Evolutionary conservation across 2,888 invertebrate species (phyloP).

Genomic region (Ferdinandea cuprea): DNA sequence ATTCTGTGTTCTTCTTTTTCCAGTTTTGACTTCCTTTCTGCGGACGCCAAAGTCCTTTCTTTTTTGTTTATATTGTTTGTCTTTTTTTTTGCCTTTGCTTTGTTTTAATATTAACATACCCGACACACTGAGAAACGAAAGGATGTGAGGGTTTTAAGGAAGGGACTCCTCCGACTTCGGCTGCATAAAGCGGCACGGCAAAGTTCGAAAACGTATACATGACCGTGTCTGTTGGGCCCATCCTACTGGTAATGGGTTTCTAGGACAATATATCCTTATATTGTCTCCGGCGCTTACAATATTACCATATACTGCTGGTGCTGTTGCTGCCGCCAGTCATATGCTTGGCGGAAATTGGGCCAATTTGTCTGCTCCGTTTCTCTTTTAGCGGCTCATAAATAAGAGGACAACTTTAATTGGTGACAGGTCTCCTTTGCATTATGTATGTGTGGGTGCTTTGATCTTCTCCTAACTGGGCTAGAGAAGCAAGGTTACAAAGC

Average conservation of each 20-base stretch:
- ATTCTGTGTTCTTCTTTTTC: constrained; percentile 2
- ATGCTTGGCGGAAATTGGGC: constrained; percentile 66
- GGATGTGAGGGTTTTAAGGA: not conserved
- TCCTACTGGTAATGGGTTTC: constrained; percentile 39
- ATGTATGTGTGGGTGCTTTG: not conserved
- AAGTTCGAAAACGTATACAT: constrained; percentile 58
- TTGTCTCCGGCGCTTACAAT: constrained; percentile 40
- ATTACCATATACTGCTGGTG: constrained; percentile 1
- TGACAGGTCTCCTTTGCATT: constrained; percentile 50
- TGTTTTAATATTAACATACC: constrained; percentile 10
- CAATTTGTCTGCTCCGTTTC: constrained; percentile 73
- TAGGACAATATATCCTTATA: constrained; percentile 49
- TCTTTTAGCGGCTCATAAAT: constrained; percentile 65
- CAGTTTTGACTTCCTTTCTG: constrained; percentile 40
- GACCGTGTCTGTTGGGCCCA: constrained; percentile 52
- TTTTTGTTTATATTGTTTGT: constrained; percentile 19
- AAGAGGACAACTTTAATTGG: constrained; percentile 69
- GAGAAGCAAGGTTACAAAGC: constrained; percentile 39
- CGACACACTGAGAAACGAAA: not conserved
- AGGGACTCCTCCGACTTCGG: not conserved
- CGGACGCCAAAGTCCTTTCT: constrained; percentile 48
- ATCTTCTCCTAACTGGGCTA: constrained; percentile 35
- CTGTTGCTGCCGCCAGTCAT: constrained; percentile 27
- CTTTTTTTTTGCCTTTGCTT: constrained; percentile 40
- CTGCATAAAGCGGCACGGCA: not conserved